Evolutionary conservation across 2,888 invertebrate genomes (phyloP), one percentile per base, ranked within the genome.

Genomic region (Xestoiulus laeticollis): DNA sequence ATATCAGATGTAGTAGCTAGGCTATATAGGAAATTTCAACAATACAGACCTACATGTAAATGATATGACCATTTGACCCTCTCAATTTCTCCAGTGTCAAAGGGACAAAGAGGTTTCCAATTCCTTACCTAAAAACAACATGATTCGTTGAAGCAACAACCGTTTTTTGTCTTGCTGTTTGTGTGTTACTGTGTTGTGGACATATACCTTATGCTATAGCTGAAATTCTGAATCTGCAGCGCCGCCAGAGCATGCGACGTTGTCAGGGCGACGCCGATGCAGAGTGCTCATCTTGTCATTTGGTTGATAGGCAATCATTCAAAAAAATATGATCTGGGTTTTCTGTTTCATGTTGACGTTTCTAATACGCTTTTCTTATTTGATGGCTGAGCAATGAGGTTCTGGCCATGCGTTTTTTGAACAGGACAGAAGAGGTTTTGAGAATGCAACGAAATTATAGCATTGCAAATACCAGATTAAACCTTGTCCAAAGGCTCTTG

Each of bases 291-390:
- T 78, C 78, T 78, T 78, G 22, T 78, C 78, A 78, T 26, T 78
- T 26, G 26, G 78, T 78, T 78, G 78, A 78, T 78, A 26, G 78
- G 78, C 78, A 30, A 78, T 78, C 78, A 30, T 78, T 78, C 78
- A 78, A 78, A 78, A 59, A 30, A 30, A 78, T 78, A 78, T 78
- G 10, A 59, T 59, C n/a, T 14, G 26, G 10, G 22, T 78, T 68
- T 78, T 78, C 78, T 78, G 78, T 78, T 78, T 30, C 78, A 30
- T 78, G 78, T 78, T 78, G 78, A 78, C 78, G 78, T 78, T 68
- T 78, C 12, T 78, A 78, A 78, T 22, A 22, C 68, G 30, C 26
- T 78, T 78, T 78, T 78, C n/a, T 78, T 30, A 48, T 48, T 16
- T 48, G 48, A 78, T 26, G 78, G 10, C 22, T 22, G 78, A 30